A percentile compares a stretch with the other conserved stretches of the same genome.
Evolutionary conservation across 2,113 vertebrate species (phyloP).

Genomic region (Felis chaus): DNA sequence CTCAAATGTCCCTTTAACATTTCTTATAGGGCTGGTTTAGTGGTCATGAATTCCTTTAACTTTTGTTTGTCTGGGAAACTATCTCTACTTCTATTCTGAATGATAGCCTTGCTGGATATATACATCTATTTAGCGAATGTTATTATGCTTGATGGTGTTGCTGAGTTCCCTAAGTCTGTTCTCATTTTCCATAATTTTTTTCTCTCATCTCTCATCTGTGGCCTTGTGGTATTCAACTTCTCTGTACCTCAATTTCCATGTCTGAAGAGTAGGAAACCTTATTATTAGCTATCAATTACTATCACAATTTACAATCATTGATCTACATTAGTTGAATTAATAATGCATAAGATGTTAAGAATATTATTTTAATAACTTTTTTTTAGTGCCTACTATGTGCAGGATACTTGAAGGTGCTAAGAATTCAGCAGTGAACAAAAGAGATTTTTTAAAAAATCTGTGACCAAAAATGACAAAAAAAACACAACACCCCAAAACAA

Average conservation of each 20-base stretch:
- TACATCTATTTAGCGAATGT: not conserved
- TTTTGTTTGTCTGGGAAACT: not conserved
- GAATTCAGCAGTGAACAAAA: not conserved
- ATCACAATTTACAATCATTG: not conserved
- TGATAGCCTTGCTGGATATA: not conserved
- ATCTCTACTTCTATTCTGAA: not conserved
- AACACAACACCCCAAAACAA: not conserved
- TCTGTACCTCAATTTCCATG: not conserved
- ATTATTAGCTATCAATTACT: not conserved
- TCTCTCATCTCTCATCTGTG: not conserved
- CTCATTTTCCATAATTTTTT: not conserved
- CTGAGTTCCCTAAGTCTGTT: not conserved
- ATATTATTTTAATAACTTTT: not conserved
- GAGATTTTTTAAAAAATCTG: not conserved
- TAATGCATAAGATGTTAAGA: not conserved
- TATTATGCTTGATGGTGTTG: not conserved
- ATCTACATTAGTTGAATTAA: not conserved
- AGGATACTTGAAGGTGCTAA: not conserved
- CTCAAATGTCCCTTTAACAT: not conserved
- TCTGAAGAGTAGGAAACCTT: not conserved
- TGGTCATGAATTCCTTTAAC: not conserved
- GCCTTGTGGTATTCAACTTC: not conserved
- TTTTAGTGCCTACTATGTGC: not conserved
- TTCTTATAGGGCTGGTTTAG: not conserved
- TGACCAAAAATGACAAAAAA: not conserved